Evolutionary conservation across 1,140 invertebrate species (phyloP).

Genomic region (Tribolium madens): DNA sequence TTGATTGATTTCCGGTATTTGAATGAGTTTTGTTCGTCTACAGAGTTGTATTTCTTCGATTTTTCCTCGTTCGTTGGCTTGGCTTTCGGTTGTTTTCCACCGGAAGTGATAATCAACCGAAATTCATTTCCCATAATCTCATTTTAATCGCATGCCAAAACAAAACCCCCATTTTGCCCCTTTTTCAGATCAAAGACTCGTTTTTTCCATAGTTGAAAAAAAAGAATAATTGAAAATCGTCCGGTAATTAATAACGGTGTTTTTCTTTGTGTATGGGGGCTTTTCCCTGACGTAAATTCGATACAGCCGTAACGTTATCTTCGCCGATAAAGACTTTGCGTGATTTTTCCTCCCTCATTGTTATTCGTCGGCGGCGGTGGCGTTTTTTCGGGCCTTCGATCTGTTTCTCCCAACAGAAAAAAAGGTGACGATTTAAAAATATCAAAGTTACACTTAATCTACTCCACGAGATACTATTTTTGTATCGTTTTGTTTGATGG

Average conservation of each 20-base stretch:
- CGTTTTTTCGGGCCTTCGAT: slow-evolving; percentile 20
- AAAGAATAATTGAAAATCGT: slow-evolving; percentile 32
- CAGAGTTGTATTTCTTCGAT: background rate
- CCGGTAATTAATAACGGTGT: slow-evolving; percentile 47
- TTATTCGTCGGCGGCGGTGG: slow-evolving; percentile 12
- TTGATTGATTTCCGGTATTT: no score
- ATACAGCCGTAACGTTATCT: slow-evolving; percentile 50
- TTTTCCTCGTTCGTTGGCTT: background rate
- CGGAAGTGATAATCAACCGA: slow-evolving; percentile 28
- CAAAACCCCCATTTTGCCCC: background rate
- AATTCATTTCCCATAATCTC: slow-evolving; percentile 36
- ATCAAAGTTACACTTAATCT: slow-evolving; percentile 36
- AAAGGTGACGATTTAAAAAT: slow-evolving; percentile 39
- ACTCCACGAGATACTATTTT: slow-evolving; percentile 27
- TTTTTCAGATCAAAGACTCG: background rate
- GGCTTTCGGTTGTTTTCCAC: background rate
- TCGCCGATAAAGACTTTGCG: slow-evolving; percentile 49
- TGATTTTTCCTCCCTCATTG: slow-evolving; percentile 43
- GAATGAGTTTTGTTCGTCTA: no score
- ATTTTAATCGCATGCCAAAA: slow-evolving; percentile 33
- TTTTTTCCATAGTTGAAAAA: slow-evolving; percentile 11
- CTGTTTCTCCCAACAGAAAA: background rate
- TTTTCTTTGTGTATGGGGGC: slow-evolving; percentile 43
- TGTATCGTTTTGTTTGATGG: slow-evolving; percentile 27
- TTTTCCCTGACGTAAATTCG: slow-evolving; percentile 52